Conservation (phyloP, 2,113 vertebrate species). For the Leptobrachium leishanense region DNA sequence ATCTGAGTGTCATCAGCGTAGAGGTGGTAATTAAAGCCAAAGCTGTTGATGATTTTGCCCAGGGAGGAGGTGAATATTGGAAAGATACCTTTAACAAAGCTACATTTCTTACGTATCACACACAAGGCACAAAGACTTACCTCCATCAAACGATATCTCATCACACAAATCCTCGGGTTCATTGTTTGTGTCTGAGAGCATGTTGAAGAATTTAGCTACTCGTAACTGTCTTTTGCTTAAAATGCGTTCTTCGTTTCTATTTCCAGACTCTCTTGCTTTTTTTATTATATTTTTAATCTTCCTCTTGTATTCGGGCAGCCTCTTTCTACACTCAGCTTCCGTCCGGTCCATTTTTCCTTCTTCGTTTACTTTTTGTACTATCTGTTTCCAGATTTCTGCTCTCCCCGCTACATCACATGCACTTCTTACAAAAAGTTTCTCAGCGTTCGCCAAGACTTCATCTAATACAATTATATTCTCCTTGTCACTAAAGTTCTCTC, state of each 20-base stretch:
- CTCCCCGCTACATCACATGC: background rate
- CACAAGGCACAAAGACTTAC: background rate
- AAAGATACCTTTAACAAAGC: too few relatives aligned
- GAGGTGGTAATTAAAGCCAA: too few relatives aligned
- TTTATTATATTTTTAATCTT: background rate
- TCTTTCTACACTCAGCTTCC: background rate
- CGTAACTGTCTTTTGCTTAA: background rate
- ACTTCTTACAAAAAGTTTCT: background rate
- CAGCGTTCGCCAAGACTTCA: background rate
- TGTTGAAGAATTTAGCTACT: background rate
- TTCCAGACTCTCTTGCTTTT: background rate
- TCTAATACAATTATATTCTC: background rate
- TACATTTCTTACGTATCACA: too few relatives aligned
- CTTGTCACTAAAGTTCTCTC: background rate
- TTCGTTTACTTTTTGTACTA: background rate
- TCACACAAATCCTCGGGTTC: background rate
- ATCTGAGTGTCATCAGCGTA: too few relatives aligned
- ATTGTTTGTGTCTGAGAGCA: background rate
- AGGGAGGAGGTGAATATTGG: too few relatives aligned
- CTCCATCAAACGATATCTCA: background rate
- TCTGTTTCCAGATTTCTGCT: background rate
- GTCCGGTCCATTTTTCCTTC: background rate
- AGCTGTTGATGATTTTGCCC: too few relatives aligned
- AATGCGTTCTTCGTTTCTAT: background rate
- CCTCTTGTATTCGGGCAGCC: slow-evolving; percentile 1